Percentiles rank a stretch among this genome's conserved stretches.
These are phyloP conservation scores for Porites cylindrica DNA, from an alignment of 92 coral and sea anemone species.

Conservation along the genomic window DNA sequence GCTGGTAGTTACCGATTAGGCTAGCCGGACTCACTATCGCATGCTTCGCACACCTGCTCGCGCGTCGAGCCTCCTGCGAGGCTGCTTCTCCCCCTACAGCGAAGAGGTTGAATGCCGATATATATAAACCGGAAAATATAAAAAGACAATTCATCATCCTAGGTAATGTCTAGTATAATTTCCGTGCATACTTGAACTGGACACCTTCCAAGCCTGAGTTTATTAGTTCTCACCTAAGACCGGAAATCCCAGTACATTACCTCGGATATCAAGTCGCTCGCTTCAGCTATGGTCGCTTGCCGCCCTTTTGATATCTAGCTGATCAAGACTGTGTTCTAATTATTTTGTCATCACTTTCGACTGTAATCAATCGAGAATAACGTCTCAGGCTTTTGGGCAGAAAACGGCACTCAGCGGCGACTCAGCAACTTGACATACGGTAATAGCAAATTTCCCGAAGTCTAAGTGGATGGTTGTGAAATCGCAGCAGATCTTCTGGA, in stretches of 20 bases:
- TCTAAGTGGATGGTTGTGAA: too few relatives aligned
- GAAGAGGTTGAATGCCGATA: neutral
- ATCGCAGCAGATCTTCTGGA: too few relatives aligned
- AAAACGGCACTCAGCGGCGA: neutral
- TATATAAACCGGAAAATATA: neutral
- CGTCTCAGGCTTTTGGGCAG: conserved; percentile 29
- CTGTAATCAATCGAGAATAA: neutral
- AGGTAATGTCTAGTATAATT: neutral
- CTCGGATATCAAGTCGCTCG: conserved; percentile 3
- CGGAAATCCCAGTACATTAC: conserved; percentile 39
- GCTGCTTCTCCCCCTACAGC: too few relatives aligned
- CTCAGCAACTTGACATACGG: too few relatives aligned
- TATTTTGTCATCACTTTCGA: conserved; percentile 34
- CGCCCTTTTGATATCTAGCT: conserved; percentile 7
- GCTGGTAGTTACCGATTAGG: too few relatives aligned
- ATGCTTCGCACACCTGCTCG: too few relatives aligned
- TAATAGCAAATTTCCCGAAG: too few relatives aligned
- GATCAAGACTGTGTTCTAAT: conserved; percentile 3
- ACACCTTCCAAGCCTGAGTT: conserved; percentile 6
- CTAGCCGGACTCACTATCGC: too few relatives aligned
- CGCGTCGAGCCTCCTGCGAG: too few relatives aligned
- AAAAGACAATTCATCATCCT: too few relatives aligned
- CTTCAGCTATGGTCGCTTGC: neutral
- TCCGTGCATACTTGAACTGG: conserved; percentile 27
- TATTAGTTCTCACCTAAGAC: conserved; percentile 32